phyloP scores from a whole-genome alignment of 2,113 vertebrate genomes.

The Telmatochromis sp. region DNA sequence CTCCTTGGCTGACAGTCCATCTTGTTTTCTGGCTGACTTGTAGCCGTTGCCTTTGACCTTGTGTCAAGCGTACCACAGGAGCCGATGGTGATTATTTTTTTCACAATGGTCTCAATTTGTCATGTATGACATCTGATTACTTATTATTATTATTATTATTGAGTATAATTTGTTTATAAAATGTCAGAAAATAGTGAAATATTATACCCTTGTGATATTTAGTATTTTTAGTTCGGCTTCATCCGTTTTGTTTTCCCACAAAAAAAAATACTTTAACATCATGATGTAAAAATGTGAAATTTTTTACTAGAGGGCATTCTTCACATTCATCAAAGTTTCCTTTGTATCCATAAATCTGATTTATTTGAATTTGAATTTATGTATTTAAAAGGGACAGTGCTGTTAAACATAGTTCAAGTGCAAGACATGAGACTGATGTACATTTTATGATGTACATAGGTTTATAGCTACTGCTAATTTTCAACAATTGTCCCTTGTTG shows the following conservation, averaged over 20 bases:
- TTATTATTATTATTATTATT: background rate
- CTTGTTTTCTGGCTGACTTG: constrained; percentile 29
- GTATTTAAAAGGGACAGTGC: too few relatives aligned
- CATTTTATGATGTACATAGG: too few relatives aligned
- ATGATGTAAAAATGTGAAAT: background rate
- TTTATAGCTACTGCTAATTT: too few relatives aligned
- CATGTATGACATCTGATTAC: background rate
- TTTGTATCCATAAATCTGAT: background rate
- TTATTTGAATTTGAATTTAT: too few relatives aligned
- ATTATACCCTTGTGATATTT: background rate
- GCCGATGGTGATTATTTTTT: background rate
- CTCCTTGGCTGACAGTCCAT: constrained; percentile 22
- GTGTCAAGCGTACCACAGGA: background rate
- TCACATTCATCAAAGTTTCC: background rate
- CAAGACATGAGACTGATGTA: too few relatives aligned
- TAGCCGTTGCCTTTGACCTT: constrained; percentile 23
- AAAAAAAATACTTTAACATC: background rate
- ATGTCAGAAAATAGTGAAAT: background rate
- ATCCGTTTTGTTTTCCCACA: background rate
- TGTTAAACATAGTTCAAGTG: too few relatives aligned
- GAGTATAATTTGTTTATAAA: background rate
- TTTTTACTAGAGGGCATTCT: background rate
- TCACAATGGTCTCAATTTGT: background rate
- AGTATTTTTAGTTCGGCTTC: background rate
- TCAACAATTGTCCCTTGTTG: too few relatives aligned